Base-by-base conservation (phyloP, 2,888 invertebrate genomes). In the Cephus spinipes region DNA sequence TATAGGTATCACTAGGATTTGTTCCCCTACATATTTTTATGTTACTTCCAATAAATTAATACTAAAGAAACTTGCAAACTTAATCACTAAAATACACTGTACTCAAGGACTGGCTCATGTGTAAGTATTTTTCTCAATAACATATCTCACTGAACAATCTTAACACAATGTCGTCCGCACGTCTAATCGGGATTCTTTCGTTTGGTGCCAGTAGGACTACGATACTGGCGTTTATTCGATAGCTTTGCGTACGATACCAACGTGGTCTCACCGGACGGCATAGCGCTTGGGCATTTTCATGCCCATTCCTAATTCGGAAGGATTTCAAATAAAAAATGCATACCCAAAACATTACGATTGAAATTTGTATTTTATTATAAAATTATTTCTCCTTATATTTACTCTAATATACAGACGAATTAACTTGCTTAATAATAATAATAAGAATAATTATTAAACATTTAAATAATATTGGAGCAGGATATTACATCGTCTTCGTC, bases 281-380 rank as follows among this genome's bases (percentile, higher is more conserved):
- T 34, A 34, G 34, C 30, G 30, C 30, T n/a, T n/a, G n/a, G n/a
- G n/a, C n/a, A n/a, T n/a, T n/a, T 0, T 40, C 23, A 40, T 40
- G 1, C 1, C 0, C 6, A 23, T 40, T 40, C 9, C 23, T 23
- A 15, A 40, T 40, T 40, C 1, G 6, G 6, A 40, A 23, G 15
- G 23, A 40, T 23, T 23, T 40, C 6, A 40, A 40, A 40, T 40
- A 40, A 40, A 40, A 40, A 15, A 40, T 40, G 6, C 9, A 23
- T 1, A 15, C 9, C 2, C 40, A 40, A 40, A 40, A 9, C 3
- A 32, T 6, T 71, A 71, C 71, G 71, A 71, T 71, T 83, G 79
- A 82, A 82, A 82, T 82, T 82, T 79, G 82, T 80, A 80, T 83
- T 83, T 83, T 83, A 83, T 83, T 83, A 83, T 79, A 83, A 83